phyloP scores from a whole-genome alignment of 2,113 vertebrate genomes.

The Neogobius melanostomus region DNA sequence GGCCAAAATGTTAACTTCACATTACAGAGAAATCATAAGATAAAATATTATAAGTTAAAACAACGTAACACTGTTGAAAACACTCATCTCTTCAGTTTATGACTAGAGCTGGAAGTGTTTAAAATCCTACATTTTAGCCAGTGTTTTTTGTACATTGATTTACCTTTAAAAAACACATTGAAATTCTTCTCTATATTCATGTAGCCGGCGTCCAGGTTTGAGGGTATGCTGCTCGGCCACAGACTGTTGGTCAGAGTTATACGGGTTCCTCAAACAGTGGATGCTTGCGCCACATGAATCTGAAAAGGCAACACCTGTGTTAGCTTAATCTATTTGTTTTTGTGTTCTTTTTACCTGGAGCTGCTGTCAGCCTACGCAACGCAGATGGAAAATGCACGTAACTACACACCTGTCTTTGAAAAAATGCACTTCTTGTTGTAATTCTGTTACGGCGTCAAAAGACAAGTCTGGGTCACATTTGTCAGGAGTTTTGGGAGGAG shows the following conservation, averaged over 20 bases:
- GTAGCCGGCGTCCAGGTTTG: constrained; percentile 60
- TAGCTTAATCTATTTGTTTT: not conserved
- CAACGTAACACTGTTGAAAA: no score
- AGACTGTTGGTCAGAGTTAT: constrained; percentile 63
- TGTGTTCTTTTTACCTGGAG: not conserved
- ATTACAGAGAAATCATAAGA: no score
- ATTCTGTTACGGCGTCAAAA: constrained; percentile 62
- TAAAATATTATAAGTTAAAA: no score
- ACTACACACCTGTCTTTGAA: constrained; percentile 69
- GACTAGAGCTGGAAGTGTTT: no score
- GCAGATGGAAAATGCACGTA: not conserved
- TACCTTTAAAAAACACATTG: constrained; percentile 69
- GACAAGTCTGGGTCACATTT: constrained; percentile 68
- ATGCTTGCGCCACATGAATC: constrained; percentile 71
- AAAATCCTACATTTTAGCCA: no score
- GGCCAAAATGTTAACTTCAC: no score
- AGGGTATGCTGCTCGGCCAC: constrained; percentile 52
- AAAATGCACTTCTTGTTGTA: constrained; percentile 68
- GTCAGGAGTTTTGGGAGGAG: constrained; percentile 65
- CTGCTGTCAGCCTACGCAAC: not conserved
- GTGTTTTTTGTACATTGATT: not conserved
- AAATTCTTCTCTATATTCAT: constrained; percentile 42
- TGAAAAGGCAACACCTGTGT: constrained; percentile 29
- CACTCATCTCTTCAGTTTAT: no score
- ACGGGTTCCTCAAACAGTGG: constrained; percentile 49